Evolutionary conservation across 2,888 invertebrate genomes (phyloP), one percentile per base, ranked within the genome.

Genomic region (Aporophyla nigra): DNA sequence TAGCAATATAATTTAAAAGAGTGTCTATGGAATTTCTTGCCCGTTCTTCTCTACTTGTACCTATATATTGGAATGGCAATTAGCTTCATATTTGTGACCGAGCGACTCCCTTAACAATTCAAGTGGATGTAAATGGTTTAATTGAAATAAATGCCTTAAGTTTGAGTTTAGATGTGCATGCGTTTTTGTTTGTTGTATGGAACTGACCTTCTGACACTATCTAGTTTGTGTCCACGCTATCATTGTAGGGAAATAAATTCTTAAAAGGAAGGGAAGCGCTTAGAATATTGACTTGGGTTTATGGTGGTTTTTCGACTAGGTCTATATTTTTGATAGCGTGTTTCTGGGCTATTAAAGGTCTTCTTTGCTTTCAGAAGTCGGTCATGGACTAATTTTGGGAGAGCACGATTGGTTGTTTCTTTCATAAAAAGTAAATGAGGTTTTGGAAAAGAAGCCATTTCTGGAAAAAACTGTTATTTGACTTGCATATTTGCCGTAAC

Each of bases 311-410:
- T 66, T 69, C 5, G 61, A 58, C 56, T 58, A 65, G 43, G 51
- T 40, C 69, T 61, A 61, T 82, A 67, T 80, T 79, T 74, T 71
- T 74, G 59, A 19, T 82, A 19, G 84, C 82, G 84, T 82, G 82
- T 19, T 74, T 24, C 24, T 24, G 5, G 43, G 33, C 71, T 69
- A 80, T 82, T 71, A 74, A 21, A 24, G 14, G 51, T 67, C 19
- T 66, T 70, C 49, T 74, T 68, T 74, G 53, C 9, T 58, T 62
- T 58, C 5, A 16, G 27, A 70, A 79, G 33, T 66, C 53, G 79
- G 68, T 58, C 72, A 56, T 33, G 69, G 16, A 43, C 46, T 83
- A 78, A 73, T 81, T 81, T 56, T 54, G 33, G 21, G 27, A 33
- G 21, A 43, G 46, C 40, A 80, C 51, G 54, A 54, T 66, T 69